A percentile compares a stretch with the other conserved stretches of the same genome.
Conservation (phyloP, 2,113 vertebrate species). For the Pitta sordida region DNA sequence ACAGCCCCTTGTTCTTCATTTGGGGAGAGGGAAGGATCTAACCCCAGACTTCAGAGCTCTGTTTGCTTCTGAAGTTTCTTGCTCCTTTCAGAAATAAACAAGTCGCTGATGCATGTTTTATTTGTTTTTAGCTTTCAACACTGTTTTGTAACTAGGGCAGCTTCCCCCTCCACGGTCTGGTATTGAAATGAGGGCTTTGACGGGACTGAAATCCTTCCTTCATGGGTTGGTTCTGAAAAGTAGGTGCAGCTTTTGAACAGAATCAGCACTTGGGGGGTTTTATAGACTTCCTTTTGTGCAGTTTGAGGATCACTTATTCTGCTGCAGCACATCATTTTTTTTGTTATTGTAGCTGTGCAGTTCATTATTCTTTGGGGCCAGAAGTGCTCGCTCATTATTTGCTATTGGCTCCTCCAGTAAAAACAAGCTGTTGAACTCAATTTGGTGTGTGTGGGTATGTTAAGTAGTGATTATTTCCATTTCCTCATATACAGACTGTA, state of each 20-base stretch:
- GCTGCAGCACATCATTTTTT: neutral
- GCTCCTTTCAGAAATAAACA: conserved; percentile 43
- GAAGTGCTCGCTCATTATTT: neutral
- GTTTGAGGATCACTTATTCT: neutral
- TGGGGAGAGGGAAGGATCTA: neutral
- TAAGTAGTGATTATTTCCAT: neutral
- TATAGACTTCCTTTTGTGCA: neutral
- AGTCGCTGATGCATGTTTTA: conserved; percentile 9
- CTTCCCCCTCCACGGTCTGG: neutral
- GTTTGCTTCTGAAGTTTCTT: conserved; percentile 11
- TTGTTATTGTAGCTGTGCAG: neutral
- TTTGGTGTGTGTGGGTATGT: neutral
- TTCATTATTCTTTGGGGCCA: neutral
- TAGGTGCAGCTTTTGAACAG: neutral
- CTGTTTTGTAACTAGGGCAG: conserved; percentile 45
- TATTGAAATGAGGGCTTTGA: conserved; percentile 38
- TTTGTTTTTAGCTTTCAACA: conserved; percentile 47
- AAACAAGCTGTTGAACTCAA: neutral
- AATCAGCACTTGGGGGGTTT: neutral
- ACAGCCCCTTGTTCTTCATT: neutral
- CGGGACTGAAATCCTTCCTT: neutral
- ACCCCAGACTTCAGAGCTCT: neutral
- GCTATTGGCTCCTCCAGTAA: neutral
- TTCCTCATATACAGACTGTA: neutral
- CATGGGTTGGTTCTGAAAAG: neutral